These are phyloP conservation scores for Harmothoe impar DNA, from an alignment of 2,888 invertebrate genomes.

Conservation along the genomic window DNA sequence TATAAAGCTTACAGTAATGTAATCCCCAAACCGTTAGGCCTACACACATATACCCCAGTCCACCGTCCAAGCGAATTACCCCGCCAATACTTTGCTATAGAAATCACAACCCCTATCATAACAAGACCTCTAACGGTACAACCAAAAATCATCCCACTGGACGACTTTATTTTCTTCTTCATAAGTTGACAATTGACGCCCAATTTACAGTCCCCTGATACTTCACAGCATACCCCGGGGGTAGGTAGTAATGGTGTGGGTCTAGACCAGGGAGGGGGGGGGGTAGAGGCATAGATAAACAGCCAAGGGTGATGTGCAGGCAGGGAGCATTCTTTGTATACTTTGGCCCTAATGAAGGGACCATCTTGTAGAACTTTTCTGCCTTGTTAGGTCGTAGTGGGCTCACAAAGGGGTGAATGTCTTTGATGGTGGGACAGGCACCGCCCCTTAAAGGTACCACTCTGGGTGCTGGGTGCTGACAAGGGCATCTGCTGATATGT, in stretches of 20 bases:
- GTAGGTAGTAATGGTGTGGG: background rate
- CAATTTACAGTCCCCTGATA: background rate
- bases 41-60: too few relatives aligned
- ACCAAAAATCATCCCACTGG: background rate
- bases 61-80: too few relatives aligned
- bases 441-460: background rate
- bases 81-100: background rate
- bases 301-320: background rate
- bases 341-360: background rate
- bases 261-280: background rate
- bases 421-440: background rate
- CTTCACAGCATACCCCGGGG: background rate
- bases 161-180: background rate
- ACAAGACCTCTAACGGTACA: background rate
- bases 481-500: too few relatives aligned
- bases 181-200: background rate
- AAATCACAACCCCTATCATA: background rate
- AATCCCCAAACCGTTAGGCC: too few relatives aligned
- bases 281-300: background rate
- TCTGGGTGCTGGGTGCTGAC: too few relatives aligned
- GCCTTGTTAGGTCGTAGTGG: slow-evolving; percentile 7
- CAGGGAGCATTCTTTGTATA: background rate
- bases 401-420: background rate
- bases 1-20: too few relatives aligned
- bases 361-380: slow-evolving; percentile 21